Percentiles rank a stretch among this genome's conserved stretches.
Conservation (phyloP, 2,888 invertebrate species). For the Agonopterix alstromeriana region DNA sequence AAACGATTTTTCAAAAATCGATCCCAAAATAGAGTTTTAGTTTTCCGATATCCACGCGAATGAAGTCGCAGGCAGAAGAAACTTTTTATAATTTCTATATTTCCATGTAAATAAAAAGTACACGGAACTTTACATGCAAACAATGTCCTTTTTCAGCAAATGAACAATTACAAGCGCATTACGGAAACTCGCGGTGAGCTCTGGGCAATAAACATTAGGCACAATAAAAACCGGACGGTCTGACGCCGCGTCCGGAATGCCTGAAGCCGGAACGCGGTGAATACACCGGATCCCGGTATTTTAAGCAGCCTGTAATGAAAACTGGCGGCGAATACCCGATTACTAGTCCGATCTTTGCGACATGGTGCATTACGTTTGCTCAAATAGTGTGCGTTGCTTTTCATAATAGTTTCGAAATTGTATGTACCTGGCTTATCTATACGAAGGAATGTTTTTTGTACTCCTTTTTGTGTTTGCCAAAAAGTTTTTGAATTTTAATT, state of each 20-base stretch:
- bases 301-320: conserved; percentile 64
- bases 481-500: no score
- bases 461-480: no score
- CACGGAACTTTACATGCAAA: not conserved
- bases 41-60: no score
- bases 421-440: not conserved
- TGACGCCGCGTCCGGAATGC: conserved; percentile 26
- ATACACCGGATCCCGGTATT: conserved; percentile 35
- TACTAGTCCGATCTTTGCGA: conserved; percentile 21
- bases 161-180: conserved; percentile 36
- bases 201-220: conserved; percentile 39
- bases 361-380: conserved; percentile 10
- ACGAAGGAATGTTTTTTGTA: no score
- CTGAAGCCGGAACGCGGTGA: conserved; percentile 12
- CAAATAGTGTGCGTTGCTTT: conserved; percentile 13
- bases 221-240: conserved; percentile 38
- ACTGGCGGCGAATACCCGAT: conserved; percentile 40
- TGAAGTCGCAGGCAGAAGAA: no score
- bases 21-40: no score
- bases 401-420: not conserved
- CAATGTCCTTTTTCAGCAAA: conserved; percentile 3
- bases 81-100: not conserved
- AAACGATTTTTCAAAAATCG: no score
- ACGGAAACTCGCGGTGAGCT: conserved; percentile 16
- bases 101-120: no score